A percentile compares a stretch with the other conserved stretches of the same genome.
Conservation (phyloP, 2,113 vertebrate genomes). For the Anoplopoma fimbria region DNA sequence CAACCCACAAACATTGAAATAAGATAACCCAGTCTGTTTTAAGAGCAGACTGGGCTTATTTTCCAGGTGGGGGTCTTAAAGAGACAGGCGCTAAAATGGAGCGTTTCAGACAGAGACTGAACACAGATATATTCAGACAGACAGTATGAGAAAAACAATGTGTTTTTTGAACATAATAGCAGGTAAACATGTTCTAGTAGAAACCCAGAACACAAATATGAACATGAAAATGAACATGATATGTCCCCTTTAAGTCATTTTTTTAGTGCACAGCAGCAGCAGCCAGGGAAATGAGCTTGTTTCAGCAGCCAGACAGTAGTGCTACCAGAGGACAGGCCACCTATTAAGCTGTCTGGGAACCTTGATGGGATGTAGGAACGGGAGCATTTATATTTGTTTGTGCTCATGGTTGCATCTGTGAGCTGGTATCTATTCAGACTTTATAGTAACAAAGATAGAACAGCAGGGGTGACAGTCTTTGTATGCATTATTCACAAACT, state of each 20-base stretch:
- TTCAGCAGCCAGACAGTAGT: slow-evolving; percentile 7
- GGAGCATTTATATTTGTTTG: slow-evolving; percentile 16
- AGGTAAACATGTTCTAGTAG: not conserved
- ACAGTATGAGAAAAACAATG: not conserved
- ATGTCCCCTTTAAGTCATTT: not conserved
- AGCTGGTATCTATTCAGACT: slow-evolving; percentile 17
- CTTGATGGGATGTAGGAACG: not conserved
- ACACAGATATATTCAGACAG: not conserved
- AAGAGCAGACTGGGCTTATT: too few species aligned
- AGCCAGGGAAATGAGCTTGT: slow-evolving; percentile 5
- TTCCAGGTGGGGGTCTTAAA: not conserved
- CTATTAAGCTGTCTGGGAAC: not conserved
- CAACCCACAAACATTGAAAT: not conserved
- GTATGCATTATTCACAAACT: slow-evolving; percentile 32
- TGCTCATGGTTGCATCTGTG: slow-evolving; percentile 19
- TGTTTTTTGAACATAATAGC: too few species aligned
- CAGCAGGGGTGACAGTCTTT: slow-evolving; percentile 35
- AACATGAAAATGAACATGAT: not conserved
- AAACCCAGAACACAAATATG: not conserved
- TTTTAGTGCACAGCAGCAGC: not conserved
- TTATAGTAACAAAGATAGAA: slow-evolving; percentile 26
- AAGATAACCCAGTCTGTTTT: not conserved
- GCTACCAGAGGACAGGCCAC: not conserved
- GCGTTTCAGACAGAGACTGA: too few species aligned
- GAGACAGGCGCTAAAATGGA: not conserved